These are phyloP conservation scores for Sebastes cheni DNA, from an alignment of 2,797 vertebrate species.

Conservation along the genomic window DNA sequence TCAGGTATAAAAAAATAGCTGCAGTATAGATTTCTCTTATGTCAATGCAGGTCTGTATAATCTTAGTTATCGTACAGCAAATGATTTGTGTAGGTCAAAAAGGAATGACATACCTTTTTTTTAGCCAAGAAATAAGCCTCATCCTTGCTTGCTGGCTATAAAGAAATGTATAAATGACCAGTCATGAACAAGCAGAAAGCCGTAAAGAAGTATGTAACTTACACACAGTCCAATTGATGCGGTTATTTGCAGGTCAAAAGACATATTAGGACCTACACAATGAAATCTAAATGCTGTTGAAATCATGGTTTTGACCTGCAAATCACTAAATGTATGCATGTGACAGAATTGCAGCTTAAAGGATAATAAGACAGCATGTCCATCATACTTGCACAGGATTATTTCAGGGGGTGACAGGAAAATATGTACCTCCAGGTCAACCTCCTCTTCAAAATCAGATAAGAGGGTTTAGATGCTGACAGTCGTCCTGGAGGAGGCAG, in stretches of 20 bases:
- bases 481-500: neutral
- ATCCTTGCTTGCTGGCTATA: neutral
- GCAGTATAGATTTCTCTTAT: neutral
- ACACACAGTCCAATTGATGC: neutral
- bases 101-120: neutral
- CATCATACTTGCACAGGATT: neutral
- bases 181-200: neutral
- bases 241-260: neutral
- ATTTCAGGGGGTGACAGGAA: neutral
- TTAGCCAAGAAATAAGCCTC: neutral
- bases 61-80: neutral
- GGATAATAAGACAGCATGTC: neutral
- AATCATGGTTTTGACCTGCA: neutral
- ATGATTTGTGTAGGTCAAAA: neutral
- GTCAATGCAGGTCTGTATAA: neutral
- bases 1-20: neutral
- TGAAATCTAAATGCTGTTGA: neutral
- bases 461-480: neutral
- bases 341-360: neutral
- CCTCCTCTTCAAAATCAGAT: conserved; percentile 11
- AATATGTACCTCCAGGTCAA: neutral
- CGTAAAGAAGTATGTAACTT: neutral
- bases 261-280: neutral
- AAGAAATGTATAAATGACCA: neutral
- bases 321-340: neutral